Evolutionary conservation across 2,888 invertebrate genomes (phyloP).

Genomic region (Leucophora obtusa): DNA sequence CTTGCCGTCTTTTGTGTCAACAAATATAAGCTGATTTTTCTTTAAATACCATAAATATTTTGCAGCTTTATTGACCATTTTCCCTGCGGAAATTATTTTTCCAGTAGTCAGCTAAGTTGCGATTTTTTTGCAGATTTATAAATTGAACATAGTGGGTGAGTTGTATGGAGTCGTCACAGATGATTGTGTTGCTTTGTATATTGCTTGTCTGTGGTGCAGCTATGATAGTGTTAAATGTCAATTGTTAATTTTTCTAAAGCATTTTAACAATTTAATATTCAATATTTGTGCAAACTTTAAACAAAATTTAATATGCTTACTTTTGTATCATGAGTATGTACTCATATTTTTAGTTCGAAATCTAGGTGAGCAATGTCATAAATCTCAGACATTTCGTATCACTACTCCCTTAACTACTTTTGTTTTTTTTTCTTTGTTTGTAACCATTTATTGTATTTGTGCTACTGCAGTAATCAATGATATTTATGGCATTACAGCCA

Average conservation of each 20-base stretch:
- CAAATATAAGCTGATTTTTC: background rate
- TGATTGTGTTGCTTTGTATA: background rate
- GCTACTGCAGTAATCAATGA: conserved; percentile 62
- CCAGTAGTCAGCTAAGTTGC: background rate
- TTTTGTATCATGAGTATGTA: background rate
- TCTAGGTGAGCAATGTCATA: conserved; percentile 53
- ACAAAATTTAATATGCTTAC: background rate
- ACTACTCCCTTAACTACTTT: conserved; percentile 24
- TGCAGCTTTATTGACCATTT: background rate
- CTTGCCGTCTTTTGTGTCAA: too few species aligned
- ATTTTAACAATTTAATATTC: background rate
- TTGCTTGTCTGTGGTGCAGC: background rate
- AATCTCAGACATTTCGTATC: conserved; percentile 49
- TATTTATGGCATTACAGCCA: conserved; percentile 58
- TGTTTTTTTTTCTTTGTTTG: conserved; percentile 19
- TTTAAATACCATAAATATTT: background rate
- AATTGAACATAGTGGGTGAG: background rate
- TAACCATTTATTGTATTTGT: conserved; percentile 47
- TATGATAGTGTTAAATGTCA: background rate
- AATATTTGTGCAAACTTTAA: background rate
- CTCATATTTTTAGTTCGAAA: background rate
- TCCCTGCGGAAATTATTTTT: conserved; percentile 3
- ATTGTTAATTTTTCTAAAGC: background rate
- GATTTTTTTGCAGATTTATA: background rate
- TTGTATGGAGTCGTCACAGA: background rate